Evolutionary conservation across 1,140 invertebrate species (phyloP), one percentile per base, ranked within the genome.

Genomic region (Bombus waltoni): DNA sequence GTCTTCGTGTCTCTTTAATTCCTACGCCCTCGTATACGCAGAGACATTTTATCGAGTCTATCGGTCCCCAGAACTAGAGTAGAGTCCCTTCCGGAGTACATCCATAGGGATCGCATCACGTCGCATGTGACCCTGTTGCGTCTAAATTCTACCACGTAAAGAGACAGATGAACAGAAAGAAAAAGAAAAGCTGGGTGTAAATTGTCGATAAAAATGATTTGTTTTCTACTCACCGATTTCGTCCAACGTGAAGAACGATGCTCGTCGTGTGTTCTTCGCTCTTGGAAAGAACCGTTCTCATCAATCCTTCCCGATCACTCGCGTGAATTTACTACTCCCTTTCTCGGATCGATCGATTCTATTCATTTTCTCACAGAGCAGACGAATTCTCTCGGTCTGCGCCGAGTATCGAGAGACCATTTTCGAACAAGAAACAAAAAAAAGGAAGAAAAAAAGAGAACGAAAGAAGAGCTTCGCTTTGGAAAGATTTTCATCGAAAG

Each of bases 141-240:
- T 83, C 81, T 22, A 10, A 65, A 32, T 32, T 47, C 32, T 22
- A 28, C n/a, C 71, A 13, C 53, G 47, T 42, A 42, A n/a, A n/a
- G 11, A 13, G 38, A 28, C 38, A 4, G 9, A n/a, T 1, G n/a
- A 5, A 25, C 38, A 35, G 65, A 66, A 15, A 35, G n/a, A 3
- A 18, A 32, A n/a, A 32, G 15, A 35, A 3, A 66, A 32, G n/a
- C 15, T 3, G 22, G 38, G 10, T 62, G 25, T 32, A 71, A 72
- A 42, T 65, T 47, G 38, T 47, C 57, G 53, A 47, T 75, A 57
- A 70, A 57, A 70, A 66, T 83, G 47, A 83, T 77, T 77, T 22
- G 73, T 42, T 83, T 77, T n/a, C 18, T 83, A 83, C 81, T 83
- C 74, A 83, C 81, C 81, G 47, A 83, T 78, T 57, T 40, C 81